Evolutionary conservation across 2,113 vertebrate species (phyloP).

Genomic region (Cinclus cinclus): DNA sequence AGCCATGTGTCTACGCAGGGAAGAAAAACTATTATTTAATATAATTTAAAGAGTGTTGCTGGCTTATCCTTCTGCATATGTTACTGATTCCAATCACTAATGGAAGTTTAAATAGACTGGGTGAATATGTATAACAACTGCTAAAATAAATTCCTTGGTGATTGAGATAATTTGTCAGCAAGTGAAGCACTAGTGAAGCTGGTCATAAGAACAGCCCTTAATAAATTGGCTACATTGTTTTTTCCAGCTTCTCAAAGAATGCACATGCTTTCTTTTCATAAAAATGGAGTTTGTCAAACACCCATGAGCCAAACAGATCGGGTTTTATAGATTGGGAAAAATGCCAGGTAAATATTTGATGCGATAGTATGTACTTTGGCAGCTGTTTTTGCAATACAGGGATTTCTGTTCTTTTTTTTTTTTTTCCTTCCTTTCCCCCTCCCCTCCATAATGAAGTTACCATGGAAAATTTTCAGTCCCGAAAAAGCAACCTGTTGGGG

Average conservation of each 20-base stretch:
- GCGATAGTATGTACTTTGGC: not conserved
- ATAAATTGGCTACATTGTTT: not conserved
- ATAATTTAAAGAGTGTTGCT: not conserved
- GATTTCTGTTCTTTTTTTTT: fast-evolving
- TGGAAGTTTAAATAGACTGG: not conserved
- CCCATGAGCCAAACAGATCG: not conserved
- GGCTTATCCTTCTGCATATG: not conserved
- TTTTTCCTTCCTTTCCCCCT: not conserved
- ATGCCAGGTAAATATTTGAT: not conserved
- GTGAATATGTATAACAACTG: not conserved
- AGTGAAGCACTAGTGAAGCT: not conserved
- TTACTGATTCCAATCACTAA: not conserved
- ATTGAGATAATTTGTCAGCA: not conserved
- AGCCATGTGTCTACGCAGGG: not conserved
- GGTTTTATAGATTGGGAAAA: not conserved
- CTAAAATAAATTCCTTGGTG: not conserved
- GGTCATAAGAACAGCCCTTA: not conserved
- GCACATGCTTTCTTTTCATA: not conserved
- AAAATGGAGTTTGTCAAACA: not conserved
- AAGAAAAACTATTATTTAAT: not conserved
- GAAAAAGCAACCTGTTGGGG: not conserved
- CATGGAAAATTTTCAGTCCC: not conserved
- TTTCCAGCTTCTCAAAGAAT: not conserved
- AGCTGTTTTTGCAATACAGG: not conserved
- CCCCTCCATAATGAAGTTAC: not conserved